Percentiles rank a stretch among this genome's conserved stretches.
Conservation (phyloP, 30 jellyfish, hydroid and myxozoan genomes). For the Hydractinia symbiolongicarpus region DNA sequence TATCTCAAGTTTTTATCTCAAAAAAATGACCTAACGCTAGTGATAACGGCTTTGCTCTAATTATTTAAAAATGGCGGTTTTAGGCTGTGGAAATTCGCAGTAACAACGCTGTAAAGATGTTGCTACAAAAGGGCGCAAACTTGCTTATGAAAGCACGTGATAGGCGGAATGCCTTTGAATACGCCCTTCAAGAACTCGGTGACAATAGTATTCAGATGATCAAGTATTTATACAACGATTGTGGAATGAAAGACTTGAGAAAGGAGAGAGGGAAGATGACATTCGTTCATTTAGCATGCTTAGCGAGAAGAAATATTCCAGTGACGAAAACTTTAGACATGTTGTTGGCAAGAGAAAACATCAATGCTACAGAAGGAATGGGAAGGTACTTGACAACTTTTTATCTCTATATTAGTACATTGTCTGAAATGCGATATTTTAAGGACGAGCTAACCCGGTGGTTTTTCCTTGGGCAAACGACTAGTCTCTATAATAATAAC, state of each 20-base stretch:
- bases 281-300: neutral
- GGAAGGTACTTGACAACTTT: slow-evolving; percentile 4
- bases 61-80: neutral
- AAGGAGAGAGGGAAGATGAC: slow-evolving; percentile 9
- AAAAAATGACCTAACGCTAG: too few relatives aligned
- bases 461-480: too few relatives aligned
- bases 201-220: neutral
- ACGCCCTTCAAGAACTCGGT: slow-evolving; percentile 2
- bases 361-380: slow-evolving; percentile 4
- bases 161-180: slow-evolving; percentile 1
- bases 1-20: too few relatives aligned
- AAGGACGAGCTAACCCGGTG: too few relatives aligned
- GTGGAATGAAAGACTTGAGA: neutral
- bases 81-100: slow-evolving; percentile 17
- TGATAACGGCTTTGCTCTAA: too few relatives aligned
- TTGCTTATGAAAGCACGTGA: neutral
- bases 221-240: slow-evolving; percentile 1
- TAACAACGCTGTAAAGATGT: neutral
- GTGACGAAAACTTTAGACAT: neutral
- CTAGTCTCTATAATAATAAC: too few relatives aligned
- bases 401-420: neutral
- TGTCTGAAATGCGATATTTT: too few relatives aligned
- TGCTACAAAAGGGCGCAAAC: neutral
- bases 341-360: neutral
- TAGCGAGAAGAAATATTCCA: neutral